Percentiles rank a stretch among this genome's conserved stretches.
These are phyloP conservation scores for Alethe castanea DNA, from an alignment of 2,113 vertebrate genomes.

Conservation along the genomic window DNA sequence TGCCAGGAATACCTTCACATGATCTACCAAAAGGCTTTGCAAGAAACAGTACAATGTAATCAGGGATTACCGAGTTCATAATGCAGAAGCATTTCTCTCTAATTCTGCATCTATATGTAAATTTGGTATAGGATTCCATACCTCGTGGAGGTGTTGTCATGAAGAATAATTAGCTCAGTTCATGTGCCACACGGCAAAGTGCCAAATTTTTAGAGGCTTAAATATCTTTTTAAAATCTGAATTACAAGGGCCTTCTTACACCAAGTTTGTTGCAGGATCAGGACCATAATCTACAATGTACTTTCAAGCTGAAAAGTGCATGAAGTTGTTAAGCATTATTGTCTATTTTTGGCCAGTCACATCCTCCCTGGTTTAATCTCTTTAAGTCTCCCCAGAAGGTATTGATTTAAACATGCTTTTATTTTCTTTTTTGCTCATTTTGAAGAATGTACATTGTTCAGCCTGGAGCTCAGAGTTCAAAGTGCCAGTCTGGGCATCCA, in stretches of 20 bases:
- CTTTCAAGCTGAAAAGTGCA: background rate
- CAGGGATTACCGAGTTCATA: background rate
- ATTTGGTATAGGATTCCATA: background rate
- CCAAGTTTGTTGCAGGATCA: background rate
- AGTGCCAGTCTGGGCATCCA: background rate
- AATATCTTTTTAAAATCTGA: background rate
- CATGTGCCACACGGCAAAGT: background rate
- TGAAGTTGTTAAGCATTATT: background rate
- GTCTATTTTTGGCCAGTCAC: conserved; percentile 7
- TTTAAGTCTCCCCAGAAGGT: conserved; percentile 26
- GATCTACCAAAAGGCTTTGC: background rate
- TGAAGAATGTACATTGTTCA: background rate
- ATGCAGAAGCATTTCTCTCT: background rate
- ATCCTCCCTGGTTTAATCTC: conserved; percentile 17
- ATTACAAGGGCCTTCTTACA: background rate
- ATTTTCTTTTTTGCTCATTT: conserved; percentile 22
- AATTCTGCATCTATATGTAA: conserved; percentile 21
- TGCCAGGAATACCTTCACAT: background rate
- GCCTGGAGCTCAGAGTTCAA: conserved; percentile 2
- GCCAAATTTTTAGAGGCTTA: background rate
- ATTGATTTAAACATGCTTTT: conserved; percentile 37
- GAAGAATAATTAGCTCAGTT: conserved; percentile 18
- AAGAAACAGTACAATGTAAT: background rate
- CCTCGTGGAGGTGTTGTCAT: background rate
- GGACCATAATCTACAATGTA: background rate